A percentile compares a stretch with the other conserved stretches of the same genome.
Conservation (phyloP, 2,888 invertebrate species). For the Augochlorella aurata region DNA sequence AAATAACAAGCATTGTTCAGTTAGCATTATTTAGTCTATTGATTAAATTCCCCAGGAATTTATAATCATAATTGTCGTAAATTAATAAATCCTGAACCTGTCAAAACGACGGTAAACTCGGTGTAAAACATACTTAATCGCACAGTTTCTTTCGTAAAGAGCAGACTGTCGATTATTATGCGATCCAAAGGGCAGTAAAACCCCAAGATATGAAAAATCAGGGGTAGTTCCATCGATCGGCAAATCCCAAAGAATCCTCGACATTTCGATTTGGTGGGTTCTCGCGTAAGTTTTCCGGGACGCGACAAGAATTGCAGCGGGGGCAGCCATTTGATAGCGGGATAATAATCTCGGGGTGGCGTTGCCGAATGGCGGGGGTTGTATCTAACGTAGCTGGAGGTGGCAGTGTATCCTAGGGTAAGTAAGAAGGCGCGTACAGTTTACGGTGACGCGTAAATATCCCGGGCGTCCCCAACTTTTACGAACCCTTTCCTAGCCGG, state of each 20-base stretch:
- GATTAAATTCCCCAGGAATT: too few relatives aligned
- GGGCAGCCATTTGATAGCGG: conserved; percentile 38
- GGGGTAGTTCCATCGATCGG: background rate
- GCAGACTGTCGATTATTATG: background rate
- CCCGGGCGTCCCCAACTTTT: conserved; percentile 77
- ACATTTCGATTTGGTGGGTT: background rate
- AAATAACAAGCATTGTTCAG: too few relatives aligned
- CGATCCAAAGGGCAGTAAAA: background rate
- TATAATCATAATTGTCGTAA: too few relatives aligned
- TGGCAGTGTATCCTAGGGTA: conserved; percentile 63
- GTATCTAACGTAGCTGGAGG: conserved; percentile 41
- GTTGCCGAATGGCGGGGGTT: conserved; percentile 47
- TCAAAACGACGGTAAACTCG: too few relatives aligned
- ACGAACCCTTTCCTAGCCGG: conserved; percentile 73
- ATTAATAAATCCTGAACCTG: too few relatives aligned
- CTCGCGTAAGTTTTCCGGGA: background rate
- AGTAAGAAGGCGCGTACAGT: conserved; percentile 73
- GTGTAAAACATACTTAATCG: too few relatives aligned
- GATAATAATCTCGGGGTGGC: conserved; percentile 42
- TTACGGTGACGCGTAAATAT: conserved; percentile 80
- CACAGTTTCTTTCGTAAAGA: background rate
- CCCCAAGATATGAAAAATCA: background rate
- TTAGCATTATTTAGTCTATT: too few relatives aligned
- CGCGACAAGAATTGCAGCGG: conserved; percentile 7
- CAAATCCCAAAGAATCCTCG: background rate